These are phyloP conservation scores for Sussaba pulchella DNA, from an alignment of 2,888 invertebrate genomes.

Conservation along the genomic window DNA sequence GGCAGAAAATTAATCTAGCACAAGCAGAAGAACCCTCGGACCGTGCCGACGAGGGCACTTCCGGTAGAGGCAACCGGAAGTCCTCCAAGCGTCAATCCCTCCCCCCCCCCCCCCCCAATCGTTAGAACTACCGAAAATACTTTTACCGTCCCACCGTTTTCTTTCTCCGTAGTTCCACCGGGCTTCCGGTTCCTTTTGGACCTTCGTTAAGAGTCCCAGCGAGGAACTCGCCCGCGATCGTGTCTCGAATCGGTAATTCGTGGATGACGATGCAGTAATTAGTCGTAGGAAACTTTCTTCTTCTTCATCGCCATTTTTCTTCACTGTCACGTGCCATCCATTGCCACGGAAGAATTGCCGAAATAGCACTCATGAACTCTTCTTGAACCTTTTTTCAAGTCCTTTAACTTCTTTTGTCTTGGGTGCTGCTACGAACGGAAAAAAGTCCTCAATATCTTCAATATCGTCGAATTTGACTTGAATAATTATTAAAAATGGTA, in stretches of 20 bases:
- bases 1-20: conserved; percentile 36
- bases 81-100: conserved; percentile 44
- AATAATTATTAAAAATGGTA: too few relatives aligned
- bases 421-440: too few relatives aligned
- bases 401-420: too few relatives aligned
- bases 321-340: conserved; percentile 17
- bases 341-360: neutral
- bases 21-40: neutral
- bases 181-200: conserved; percentile 56
- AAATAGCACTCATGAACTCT: neutral
- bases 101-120: conserved; percentile 5
- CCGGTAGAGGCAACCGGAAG: conserved; percentile 53
- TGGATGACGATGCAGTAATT: conserved; percentile 63
- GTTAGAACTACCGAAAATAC: neutral
- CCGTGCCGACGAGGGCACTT: conserved; percentile 7
- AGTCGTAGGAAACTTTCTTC: conserved; percentile 58
- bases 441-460: too few relatives aligned
- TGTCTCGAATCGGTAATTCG: conserved; percentile 60
- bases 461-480: too few relatives aligned
- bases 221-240: conserved; percentile 56
- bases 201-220: conserved; percentile 62
- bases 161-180: conserved; percentile 53
- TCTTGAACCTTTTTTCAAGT: too few relatives aligned
- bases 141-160: conserved; percentile 9
- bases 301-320: too few relatives aligned